Base-by-base conservation (phyloP, 2,888 invertebrate species). In the Ceratothoa steindachneri region DNA sequence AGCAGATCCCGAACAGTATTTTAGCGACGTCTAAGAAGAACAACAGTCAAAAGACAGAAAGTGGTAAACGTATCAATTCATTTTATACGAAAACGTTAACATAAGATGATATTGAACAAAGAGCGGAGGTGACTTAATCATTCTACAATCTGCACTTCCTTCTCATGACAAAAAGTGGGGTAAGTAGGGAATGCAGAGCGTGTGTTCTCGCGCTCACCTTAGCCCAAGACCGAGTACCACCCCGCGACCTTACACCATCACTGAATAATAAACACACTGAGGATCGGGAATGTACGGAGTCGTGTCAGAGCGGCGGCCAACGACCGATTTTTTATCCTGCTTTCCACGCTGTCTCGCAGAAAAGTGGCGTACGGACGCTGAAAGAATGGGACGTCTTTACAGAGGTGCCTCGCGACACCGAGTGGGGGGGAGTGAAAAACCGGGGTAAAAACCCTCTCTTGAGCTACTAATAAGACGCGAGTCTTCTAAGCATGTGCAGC, bases 401-500 rank as follows among this genome's bases (percentile, higher is more conserved):
- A 69, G 75, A 73, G 74, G 74, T 71, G 75, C 60, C 73, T 78
- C 75, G 71, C 78, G 72, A 73, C 75, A 75, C 78, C 73, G 71
- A 78, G 78, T 78, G 78, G 77, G 78, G n/a, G n/a, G 78, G 78
- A 72, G 65, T 68, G 73, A 78, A 78, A 78, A 78, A 72, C 69
- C 71, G 69, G 71, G 74, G 78, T 75, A 78, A 78, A 78, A 78
- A 76, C 68, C 78, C 75, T 76, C 75, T 76, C 75, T 78, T 76
- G 75, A 78, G 78, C 78, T 78, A 78, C 75, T 78, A 78, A 78
- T 78, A 78, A 78, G 78, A 78, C 78, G 78, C 75, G 78, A 76
- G 78, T 75, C 78, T 78, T 78, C 78, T 78, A 78, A 78, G 78
- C 78, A 78, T 78, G 78, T 78, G 78, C 78, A 78, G 78, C 73